Conservation (phyloP, 1,140 invertebrate species). For the Nebria ingens region DNA sequence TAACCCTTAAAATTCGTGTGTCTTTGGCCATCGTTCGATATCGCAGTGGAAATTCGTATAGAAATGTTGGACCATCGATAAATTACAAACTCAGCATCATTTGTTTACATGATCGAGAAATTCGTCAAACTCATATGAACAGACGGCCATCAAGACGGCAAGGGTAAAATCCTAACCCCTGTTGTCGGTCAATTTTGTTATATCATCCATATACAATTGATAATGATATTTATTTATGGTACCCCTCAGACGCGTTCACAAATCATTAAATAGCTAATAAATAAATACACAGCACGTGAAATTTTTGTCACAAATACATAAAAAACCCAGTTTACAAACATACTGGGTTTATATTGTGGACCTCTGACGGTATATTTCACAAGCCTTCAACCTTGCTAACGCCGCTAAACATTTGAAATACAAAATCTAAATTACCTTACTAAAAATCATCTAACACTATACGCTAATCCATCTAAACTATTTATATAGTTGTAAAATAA, state of each 20-base stretch:
- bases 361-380: conserved; percentile 20
- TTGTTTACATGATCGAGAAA: conserved; percentile 19
- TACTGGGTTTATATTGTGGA: conserved; percentile 27
- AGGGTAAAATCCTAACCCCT: conserved; percentile 30
- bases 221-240: background rate
- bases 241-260: background rate
- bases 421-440: too few species aligned
- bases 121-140: conserved; percentile 11
- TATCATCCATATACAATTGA: background rate
- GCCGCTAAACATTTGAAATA: conserved; percentile 1
- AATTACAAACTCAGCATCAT: conserved; percentile 20
- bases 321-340: conserved; percentile 33
- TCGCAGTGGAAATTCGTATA: background rate
- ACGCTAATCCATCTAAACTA: too few species aligned
- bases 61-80: background rate
- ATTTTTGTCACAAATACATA: conserved; percentile 27
- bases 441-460: too few species aligned
- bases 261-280: background rate
- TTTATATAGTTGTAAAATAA: too few species aligned
- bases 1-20: background rate
- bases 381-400: background rate
- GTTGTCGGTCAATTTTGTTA: conserved; percentile 19
- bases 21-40: background rate
- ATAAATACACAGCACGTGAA: conserved; percentile 16
- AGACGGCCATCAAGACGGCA: conserved; percentile 28